These are phyloP conservation scores for Calliphora vomitoria DNA, from an alignment of 2,888 invertebrate species.

Conservation along the genomic window DNA sequence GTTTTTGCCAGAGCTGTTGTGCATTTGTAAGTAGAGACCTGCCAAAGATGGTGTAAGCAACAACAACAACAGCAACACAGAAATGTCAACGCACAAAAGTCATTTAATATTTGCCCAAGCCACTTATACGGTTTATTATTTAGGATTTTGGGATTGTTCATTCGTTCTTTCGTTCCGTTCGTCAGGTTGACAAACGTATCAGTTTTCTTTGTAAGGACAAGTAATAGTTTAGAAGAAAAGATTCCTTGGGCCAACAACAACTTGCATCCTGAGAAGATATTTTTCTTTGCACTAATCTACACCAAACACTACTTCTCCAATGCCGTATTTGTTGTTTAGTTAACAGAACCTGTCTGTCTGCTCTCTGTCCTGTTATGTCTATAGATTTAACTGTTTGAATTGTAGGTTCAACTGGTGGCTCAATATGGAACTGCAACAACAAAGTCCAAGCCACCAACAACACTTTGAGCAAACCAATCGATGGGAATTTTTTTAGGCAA, in stretches of 20 bases:
- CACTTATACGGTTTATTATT: constrained; percentile 74
- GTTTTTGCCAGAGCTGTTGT: constrained; percentile 31
- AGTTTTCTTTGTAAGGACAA: constrained; percentile 64
- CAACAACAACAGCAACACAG: constrained; percentile 15
- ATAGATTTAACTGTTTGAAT: constrained; percentile 61
- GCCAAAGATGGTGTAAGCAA: constrained; percentile 31
- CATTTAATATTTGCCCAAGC: constrained; percentile 73
- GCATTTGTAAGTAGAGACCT: constrained; percentile 47
- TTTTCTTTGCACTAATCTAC: constrained; percentile 12
- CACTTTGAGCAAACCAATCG: constrained; percentile 29
- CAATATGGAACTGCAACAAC: constrained; percentile 49
- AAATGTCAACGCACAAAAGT: constrained; percentile 61
- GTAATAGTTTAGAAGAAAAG: constrained; percentile 14
- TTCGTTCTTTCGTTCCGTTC: constrained; percentile 73
- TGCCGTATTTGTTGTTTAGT: constrained; percentile 41
- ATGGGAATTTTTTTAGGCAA: constrained; percentile 72
- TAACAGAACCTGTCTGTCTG: constrained; percentile 42
- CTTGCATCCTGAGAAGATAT: constrained; percentile 64
- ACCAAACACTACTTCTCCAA: constrained; percentile 8
- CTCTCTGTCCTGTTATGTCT: constrained; percentile 61
- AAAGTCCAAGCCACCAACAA: constrained; percentile 30
- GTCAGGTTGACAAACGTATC: constrained; percentile 74
- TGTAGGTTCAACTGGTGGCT: constrained; percentile 55
- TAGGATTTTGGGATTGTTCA: constrained; percentile 55
- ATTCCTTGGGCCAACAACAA: constrained; percentile 67